phyloP scores from a whole-genome alignment of 2,113 vertebrate genomes.

The Leiothrix lutea region DNA sequence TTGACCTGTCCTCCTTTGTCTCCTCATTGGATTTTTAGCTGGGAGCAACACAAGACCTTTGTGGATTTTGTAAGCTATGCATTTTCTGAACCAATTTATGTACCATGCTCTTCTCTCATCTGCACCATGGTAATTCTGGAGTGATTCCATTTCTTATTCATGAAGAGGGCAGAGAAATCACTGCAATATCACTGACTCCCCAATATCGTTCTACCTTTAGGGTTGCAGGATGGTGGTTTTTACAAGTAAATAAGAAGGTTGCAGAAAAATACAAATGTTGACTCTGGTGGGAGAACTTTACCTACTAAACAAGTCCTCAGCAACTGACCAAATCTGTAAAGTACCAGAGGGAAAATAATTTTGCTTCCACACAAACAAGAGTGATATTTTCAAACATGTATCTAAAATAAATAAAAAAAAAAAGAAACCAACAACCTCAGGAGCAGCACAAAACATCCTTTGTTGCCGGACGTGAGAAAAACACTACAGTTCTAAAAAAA shows the following conservation, averaged over 20 bases:
- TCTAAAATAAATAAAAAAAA: neutral
- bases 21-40: neutral
- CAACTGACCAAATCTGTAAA: neutral
- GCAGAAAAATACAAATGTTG: neutral
- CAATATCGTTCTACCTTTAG: neutral
- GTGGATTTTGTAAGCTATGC: neutral
- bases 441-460: slow-evolving; percentile 89
- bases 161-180: neutral
- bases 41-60: neutral
- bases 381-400: slow-evolving; percentile 55
- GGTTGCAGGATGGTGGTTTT: neutral
- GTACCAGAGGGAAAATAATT: neutral
- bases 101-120: neutral
- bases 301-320: neutral
- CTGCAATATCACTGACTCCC: neutral
- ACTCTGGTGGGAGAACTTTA: neutral
- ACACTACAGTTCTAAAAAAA: slow-evolving; percentile 97
- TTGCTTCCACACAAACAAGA: slow-evolving; percentile 42
- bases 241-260: neutral
- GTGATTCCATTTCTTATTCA: neutral
- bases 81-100: neutral
- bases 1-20: neutral
- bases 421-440: slow-evolving; percentile 49
- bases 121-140: neutral
- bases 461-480: slow-evolving; percentile 96